Conservation (phyloP, 35 echinoderm and acorn worm species). For the Eucidaris tribuloides region DNA sequence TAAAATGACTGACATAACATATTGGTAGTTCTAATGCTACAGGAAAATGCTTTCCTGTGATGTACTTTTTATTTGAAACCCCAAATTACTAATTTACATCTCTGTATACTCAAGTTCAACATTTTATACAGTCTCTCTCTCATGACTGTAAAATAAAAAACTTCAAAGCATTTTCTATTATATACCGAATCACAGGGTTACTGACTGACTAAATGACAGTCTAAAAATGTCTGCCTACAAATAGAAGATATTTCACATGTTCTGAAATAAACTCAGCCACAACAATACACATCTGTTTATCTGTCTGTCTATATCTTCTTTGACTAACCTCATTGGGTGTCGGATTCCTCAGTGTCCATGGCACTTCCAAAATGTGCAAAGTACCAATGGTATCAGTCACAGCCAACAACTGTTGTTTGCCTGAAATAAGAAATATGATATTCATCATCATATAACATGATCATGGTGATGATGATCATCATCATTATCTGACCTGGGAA, state of each 20-base stretch:
- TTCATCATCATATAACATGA: neutral
- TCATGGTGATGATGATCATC: too few species aligned
- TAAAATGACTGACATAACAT: too few species aligned
- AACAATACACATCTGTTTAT: neutral
- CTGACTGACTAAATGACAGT: neutral
- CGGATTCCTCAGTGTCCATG: slow-evolving; percentile 82
- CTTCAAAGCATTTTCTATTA: neutral
- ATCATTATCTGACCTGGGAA: too few species aligned
- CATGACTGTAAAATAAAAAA: too few species aligned
- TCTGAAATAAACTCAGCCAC: neutral
- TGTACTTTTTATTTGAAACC: too few species aligned
- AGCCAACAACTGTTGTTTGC: slow-evolving; percentile 87
- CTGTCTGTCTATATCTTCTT: neutral
- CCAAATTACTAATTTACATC: too few species aligned
- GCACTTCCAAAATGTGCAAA: slow-evolving; percentile 94
- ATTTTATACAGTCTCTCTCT: too few species aligned
- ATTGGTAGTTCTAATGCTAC: too few species aligned
- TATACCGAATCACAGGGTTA: neutral
- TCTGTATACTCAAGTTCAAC: too few species aligned
- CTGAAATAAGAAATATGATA: slow-evolving; percentile 35
- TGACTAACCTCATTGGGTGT: slow-evolving; percentile 66
- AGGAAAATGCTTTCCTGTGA: too few species aligned
- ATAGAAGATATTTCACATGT: neutral
- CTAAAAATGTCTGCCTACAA: neutral
- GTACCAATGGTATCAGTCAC: slow-evolving; percentile 95